phyloP scores from a whole-genome alignment of 1,140 invertebrate genomes.

The Cotesia chilonis region DNA sequence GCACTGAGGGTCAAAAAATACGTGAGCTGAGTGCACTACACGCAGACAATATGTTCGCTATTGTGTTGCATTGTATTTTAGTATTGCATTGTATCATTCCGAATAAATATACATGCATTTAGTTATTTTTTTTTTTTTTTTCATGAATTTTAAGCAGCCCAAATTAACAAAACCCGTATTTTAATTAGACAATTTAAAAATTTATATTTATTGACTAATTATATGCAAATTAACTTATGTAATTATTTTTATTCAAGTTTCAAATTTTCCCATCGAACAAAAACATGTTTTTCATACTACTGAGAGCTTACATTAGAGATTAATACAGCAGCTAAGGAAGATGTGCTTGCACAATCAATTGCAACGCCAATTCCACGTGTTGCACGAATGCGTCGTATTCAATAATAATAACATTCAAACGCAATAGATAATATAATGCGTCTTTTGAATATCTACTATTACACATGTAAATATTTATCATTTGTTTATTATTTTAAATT shows the following conservation, averaged over 20 bases:
- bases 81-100: neutral
- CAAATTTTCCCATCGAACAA: no score
- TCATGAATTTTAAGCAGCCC: no score
- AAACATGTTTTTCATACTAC: no score
- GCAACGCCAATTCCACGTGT: neutral
- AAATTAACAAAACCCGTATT: no score
- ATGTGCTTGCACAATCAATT: neutral
- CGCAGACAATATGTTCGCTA: slow-evolving; percentile 8
- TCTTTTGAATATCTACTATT: neutral
- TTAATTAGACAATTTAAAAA: no score
- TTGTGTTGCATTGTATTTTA: neutral
- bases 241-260: no score
- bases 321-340: neutral
- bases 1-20: slow-evolving; percentile 51
- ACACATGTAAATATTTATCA: slow-evolving; percentile 9
- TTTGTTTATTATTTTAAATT: neutral
- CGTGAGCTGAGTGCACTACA: slow-evolving; percentile 42
- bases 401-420: slow-evolving; percentile 9
- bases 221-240: no score
- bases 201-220: no score
- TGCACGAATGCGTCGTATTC: neutral
- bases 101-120: no score
- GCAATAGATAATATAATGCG: neutral
- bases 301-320: neutral
- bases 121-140: no score